Conservation (phyloP, 1,140 invertebrate genomes). For the Thalassaphorura encarpata region DNA sequence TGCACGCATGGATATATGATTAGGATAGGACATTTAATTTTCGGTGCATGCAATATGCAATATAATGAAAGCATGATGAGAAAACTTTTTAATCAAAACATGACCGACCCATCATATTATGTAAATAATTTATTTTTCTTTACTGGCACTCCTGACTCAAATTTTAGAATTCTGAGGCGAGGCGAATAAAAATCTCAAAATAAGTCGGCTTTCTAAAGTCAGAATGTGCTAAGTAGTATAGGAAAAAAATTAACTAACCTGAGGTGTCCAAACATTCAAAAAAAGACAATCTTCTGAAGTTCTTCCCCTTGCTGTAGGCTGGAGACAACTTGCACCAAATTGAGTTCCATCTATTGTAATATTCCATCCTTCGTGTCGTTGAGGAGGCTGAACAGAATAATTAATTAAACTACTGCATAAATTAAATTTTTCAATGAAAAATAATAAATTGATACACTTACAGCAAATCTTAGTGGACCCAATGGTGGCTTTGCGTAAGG, state of each 20-base stretch:
- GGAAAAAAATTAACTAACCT: slow-evolving; percentile 1
- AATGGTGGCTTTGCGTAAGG: slow-evolving; percentile 31
- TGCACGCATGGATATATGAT: too few species aligned
- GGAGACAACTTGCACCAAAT: slow-evolving; percentile 27
- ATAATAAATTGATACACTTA: slow-evolving; percentile 3
- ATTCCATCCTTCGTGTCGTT: slow-evolving; percentile 32
- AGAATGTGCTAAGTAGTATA: not conserved
- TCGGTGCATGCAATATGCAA: too few species aligned
- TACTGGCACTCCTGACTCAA: too few species aligned
- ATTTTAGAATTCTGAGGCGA: too few species aligned
- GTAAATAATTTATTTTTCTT: too few species aligned
- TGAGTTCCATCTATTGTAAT: slow-evolving; percentile 24
- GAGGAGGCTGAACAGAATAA: slow-evolving; percentile 24
- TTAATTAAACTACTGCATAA: not conserved
- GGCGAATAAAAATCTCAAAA: too few species aligned
- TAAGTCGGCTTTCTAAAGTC: too few species aligned
- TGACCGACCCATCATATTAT: too few species aligned
- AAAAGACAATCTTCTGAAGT: slow-evolving; percentile 32
- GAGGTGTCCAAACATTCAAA: slow-evolving; percentile 32
- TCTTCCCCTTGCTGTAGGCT: slow-evolving; percentile 27
- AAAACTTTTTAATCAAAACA: too few species aligned
- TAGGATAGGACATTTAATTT: too few species aligned
- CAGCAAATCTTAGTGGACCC: slow-evolving; percentile 27
- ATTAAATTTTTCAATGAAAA: not conserved
- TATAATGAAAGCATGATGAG: too few species aligned